Evolutionary conservation across 37 sponge, comb jelly and placozoan species (phyloP).

Genomic region (Aplysina aerophoba): DNA sequence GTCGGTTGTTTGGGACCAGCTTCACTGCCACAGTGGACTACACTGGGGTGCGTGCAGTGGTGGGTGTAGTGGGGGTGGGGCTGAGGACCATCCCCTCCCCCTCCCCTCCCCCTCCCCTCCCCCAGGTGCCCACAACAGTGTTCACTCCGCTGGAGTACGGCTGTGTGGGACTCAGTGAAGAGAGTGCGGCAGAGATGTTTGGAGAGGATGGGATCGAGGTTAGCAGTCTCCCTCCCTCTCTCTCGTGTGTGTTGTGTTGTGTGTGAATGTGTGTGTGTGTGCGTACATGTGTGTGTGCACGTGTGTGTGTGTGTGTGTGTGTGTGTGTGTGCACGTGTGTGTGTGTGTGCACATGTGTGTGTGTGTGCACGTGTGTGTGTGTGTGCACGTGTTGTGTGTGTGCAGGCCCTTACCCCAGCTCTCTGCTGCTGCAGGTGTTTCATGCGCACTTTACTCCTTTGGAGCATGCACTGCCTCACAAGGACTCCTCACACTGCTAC

Average conservation of each 20-base stretch:
- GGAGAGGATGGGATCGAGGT: conserved; percentile 87
- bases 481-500: conserved; percentile 54
- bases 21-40: conserved; percentile 52
- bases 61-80: background rate
- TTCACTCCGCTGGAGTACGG: conserved; percentile 93
- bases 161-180: conserved; percentile 78
- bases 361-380: conserved; percentile 19
- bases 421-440: conserved; percentile 82
- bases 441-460: conserved; percentile 71
- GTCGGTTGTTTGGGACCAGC: conserved; percentile 62
- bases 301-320: conserved; percentile 24
- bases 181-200: conserved; percentile 54
- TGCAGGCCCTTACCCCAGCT: background rate
- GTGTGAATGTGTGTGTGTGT: conserved; percentile 1
- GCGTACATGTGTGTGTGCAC: background rate
- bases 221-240: background rate
- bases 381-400: conserved; percentile 31
- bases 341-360: background rate
- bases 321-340: conserved; percentile 40
- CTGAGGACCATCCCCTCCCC: too few relatives aligned
- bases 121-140: conserved; percentile 88
- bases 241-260: background rate
- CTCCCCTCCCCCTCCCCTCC: too few relatives aligned
- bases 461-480: conserved; percentile 65
- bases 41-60: conserved; percentile 33